These are phyloP conservation scores for Rhinichthys osculus DNA, from an alignment of 2,797 vertebrate species.

Conservation along the genomic window DNA sequence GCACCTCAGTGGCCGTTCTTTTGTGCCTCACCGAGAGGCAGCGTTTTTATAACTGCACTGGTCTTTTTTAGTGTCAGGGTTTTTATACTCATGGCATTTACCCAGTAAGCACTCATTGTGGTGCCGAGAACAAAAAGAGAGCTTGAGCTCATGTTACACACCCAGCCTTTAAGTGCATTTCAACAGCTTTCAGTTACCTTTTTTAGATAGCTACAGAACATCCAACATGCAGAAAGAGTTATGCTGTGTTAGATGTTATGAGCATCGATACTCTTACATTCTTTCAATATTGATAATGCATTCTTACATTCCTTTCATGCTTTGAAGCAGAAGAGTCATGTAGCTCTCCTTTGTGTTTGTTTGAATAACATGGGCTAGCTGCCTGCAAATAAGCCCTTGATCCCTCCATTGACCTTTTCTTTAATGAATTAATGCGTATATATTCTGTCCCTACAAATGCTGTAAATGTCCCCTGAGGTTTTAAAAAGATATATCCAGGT, in stretches of 20 bases:
- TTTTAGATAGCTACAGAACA: not conserved
- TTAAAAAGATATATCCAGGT: slow-evolving; percentile 14
- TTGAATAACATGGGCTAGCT: slow-evolving; percentile 23
- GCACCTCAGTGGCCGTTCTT: slow-evolving; percentile 4
- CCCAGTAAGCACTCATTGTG: slow-evolving; percentile 62
- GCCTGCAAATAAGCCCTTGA: slow-evolving; percentile 52
- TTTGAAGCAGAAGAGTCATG: slow-evolving; percentile 38
- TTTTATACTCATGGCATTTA: slow-evolving; percentile 62
- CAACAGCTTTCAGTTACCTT: slow-evolving; percentile 27
- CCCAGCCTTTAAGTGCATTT: slow-evolving; percentile 37
- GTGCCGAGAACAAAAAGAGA: slow-evolving; percentile 37
- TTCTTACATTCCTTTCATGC: slow-evolving; percentile 30
- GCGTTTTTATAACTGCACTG: slow-evolving; percentile 66
- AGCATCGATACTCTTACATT: not conserved
- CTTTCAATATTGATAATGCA: no score
- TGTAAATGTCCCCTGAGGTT: slow-evolving; percentile 5
- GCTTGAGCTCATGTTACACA: slow-evolving; percentile 51
- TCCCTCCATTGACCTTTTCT: slow-evolving; percentile 27
- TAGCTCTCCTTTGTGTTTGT: slow-evolving; percentile 45
- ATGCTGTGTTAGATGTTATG: slow-evolving; percentile 4
- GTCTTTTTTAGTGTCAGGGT: slow-evolving; percentile 61
- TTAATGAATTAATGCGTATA: slow-evolving; percentile 1
- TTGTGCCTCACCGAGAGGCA: slow-evolving; percentile 58
- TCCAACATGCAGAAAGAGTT: slow-evolving; percentile 1
- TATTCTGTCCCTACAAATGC: slow-evolving; percentile 21